Evolutionary conservation across 2,888 invertebrate species (phyloP), one percentile per base, ranked within the genome.

Genomic region (Diadegma fenestrale): DNA sequence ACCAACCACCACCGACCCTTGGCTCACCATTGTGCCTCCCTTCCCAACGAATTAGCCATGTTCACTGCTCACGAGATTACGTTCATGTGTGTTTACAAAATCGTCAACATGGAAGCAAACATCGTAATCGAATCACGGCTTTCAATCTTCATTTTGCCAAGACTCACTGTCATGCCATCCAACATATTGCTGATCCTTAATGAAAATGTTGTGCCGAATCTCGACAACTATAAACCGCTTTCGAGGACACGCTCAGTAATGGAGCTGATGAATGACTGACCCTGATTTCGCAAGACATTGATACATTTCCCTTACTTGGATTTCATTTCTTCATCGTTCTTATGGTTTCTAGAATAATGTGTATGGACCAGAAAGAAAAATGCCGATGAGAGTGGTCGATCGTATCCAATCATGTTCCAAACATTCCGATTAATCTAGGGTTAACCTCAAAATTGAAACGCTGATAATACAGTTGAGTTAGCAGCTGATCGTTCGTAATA

Each of bases 391-490:
- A 51, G 19, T 51, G 19, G 19, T 51, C 51, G 19, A 51, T n/a
- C 8, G 19, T 19, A 51, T 51, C 51, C 51, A 7, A 51, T 51
- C 19, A 19, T 19, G 51, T 2, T 51, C 8, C 51, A 19, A 51
- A 51, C 51, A 7, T 17, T 51, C 19, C 22, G 54, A 54, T 22
- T 22, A 22, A 54, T 54, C 22, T 22, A 22, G 22, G 22, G 12
- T 54, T 54, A 54, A 63, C 33, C 63, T 63, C 33, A 33, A 33
- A 63, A 33, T 63, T 63, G 22, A 54, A 54, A 22, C 22, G 54
- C 22, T 54, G 22, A 22, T 54, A 19, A 54, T 0, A 54, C 22
- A 4, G 12, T 54, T 54, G 12, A 22, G 22, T 19, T 54, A 22
- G 22, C 12, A 12, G 22, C 54, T 33, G 10, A 30, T 17, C 30